These are phyloP conservation scores for Drosophila ercepeae DNA, from an alignment of 1,140 invertebrate species.

Conservation along the genomic window DNA sequence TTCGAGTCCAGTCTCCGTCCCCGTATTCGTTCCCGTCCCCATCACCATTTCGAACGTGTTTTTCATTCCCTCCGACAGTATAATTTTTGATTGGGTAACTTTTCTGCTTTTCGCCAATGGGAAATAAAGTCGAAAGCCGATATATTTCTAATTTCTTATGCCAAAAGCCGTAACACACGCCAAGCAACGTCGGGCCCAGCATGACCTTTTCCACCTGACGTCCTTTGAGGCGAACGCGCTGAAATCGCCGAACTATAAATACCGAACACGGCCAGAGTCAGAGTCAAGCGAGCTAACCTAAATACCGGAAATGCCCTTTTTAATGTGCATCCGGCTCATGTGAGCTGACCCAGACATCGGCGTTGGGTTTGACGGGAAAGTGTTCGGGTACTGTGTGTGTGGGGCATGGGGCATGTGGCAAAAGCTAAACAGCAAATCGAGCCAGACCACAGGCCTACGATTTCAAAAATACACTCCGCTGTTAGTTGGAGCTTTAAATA, in stretches of 20 bases:
- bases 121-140: constrained; percentile 39
- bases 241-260: constrained; percentile 62
- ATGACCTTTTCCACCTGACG: constrained; percentile 55
- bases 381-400: neutral
- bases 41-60: too few relatives aligned
- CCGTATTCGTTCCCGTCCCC: too few relatives aligned
- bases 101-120: constrained; percentile 15
- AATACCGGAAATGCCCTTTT: constrained; percentile 80
- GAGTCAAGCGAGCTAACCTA: constrained; percentile 39
- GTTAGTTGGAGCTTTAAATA: neutral
- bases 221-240: constrained; percentile 30
- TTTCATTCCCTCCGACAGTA: constrained; percentile 46
- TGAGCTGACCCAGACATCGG: constrained; percentile 55
- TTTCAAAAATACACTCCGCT: neutral
- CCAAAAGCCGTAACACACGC: constrained; percentile 49
- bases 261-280: constrained; percentile 10
- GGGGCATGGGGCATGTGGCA: constrained; percentile 37
- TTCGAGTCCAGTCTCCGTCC: constrained; percentile 36
- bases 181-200: constrained; percentile 5
- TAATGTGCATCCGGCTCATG: constrained; percentile 78
- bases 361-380: neutral
- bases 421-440: constrained; percentile 47
- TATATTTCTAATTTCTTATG: constrained; percentile 49
- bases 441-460: neutral
- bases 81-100: constrained; percentile 66